These are phyloP conservation scores for Nicator chloris DNA, from an alignment of 2,113 vertebrate species.

Conservation along the genomic window DNA sequence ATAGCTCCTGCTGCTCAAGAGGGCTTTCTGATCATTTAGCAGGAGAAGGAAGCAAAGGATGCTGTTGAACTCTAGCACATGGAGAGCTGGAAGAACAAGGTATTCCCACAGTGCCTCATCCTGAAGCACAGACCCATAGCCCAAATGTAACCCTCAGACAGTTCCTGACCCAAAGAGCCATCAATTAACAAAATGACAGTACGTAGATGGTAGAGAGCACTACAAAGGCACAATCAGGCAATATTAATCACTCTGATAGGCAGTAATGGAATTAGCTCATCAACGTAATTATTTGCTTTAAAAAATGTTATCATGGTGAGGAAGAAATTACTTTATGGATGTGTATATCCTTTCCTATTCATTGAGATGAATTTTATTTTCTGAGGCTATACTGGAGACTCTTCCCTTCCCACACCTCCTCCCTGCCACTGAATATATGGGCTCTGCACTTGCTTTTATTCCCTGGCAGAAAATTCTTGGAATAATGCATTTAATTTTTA, in stretches of 20 bases:
- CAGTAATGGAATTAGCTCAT: constrained; percentile 19
- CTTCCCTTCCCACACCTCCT: neutral
- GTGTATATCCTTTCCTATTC: neutral
- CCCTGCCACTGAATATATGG: neutral
- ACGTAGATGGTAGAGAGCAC: neutral
- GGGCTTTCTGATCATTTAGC: neutral
- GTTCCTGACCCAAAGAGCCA: neutral
- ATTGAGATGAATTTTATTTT: neutral
- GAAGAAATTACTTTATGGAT: neutral
- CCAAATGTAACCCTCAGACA: neutral
- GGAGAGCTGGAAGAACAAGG: neutral
- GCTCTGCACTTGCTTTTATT: neutral
- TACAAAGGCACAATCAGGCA: neutral
- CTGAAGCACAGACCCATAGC: neutral
- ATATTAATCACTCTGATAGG: neutral
- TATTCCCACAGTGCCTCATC: neutral
- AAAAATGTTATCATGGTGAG: neutral
- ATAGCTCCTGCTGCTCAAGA: neutral
- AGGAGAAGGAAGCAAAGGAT: neutral
- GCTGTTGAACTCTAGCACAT: neutral
- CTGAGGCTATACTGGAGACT: neutral
- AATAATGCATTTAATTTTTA: neutral
- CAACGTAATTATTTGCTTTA: neutral
- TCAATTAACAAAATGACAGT: neutral
- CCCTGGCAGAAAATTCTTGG: neutral